Evolutionary conservation across 2,888 invertebrate species (phyloP), one percentile per base, ranked within the genome.

Genomic region (Dicycla oo): DNA sequence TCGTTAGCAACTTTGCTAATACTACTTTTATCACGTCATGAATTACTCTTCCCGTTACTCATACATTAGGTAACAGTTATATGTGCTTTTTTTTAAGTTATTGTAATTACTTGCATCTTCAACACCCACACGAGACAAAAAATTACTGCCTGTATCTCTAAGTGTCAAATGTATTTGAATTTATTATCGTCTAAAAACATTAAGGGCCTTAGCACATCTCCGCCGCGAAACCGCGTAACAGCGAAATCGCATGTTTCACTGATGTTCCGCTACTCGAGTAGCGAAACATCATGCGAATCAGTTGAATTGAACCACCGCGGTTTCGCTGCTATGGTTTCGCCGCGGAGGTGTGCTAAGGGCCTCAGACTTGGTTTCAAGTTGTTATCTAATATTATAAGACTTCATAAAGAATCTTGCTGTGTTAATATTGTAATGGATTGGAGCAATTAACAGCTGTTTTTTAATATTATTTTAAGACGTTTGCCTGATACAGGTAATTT

Each of bases 91-190:
- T 58, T 58, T 0, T 1, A 73, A 73, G 20, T 66, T 73, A 73
- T 26, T 66, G 49, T 65, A 65, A 65, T 45, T 66, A 51, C 43
- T 65, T 43, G 56, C 43, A 51, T 34, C 49, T 45, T 38, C 11
- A 20, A 73, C 45, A 73, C 73, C 57, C 66, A 73, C 73, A 5
- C 23, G 67, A 20, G 43, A 15, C 68, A 60, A 74, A 74, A 58
- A 73, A 53, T 30, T 13, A 18, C 67, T 20, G 54, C 8, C 20
- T 1, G 23, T 74, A 74, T 74, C 74, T 61, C 6, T 2, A 68
- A 43, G 60, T 74, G 74, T 74, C 68, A 43, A 73, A 61, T 38
- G n/a, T 18, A 73, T 23, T 45, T 45, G 26, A 75, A 75, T 75
- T 74, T 75, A 75, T 75, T 45, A 20, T 40, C 23, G 11, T 51